Conservation (phyloP, 2,888 invertebrate species). For the Gari tellinella region DNA sequence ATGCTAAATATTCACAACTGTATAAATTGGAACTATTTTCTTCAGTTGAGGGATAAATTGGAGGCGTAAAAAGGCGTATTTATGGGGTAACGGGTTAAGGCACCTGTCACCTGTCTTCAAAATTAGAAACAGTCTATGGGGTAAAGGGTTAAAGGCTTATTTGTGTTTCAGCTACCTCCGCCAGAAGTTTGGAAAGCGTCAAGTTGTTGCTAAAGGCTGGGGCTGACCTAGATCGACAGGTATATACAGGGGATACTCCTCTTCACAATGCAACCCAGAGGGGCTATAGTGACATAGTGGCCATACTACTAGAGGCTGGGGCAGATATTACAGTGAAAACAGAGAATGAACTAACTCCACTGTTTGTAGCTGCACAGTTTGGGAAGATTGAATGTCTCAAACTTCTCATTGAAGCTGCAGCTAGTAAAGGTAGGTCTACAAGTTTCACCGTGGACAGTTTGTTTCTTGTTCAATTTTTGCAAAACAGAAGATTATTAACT, state of each 20-base stretch:
- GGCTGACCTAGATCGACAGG: conserved; percentile 72
- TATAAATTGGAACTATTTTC: too few relatives aligned
- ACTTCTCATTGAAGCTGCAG: conserved; percentile 73
- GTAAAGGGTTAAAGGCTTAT: too few relatives aligned
- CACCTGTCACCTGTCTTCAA: too few relatives aligned
- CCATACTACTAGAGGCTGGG: conserved; percentile 68
- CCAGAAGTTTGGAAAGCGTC: conserved; percentile 68
- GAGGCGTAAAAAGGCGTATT: too few relatives aligned
- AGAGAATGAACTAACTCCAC: conserved; percentile 79
- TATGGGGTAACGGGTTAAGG: too few relatives aligned
- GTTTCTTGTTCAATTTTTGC: too few relatives aligned
- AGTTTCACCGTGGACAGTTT: not conserved
- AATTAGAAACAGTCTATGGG: too few relatives aligned
- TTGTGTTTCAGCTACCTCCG: conserved; percentile 66
- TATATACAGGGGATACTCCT: conserved; percentile 76
- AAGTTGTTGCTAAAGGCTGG: conserved; percentile 70
- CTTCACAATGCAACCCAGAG: conserved; percentile 75
- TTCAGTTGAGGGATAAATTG: too few relatives aligned
- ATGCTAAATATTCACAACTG: too few relatives aligned
- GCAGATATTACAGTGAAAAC: conserved; percentile 70
- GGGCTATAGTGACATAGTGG: conserved; percentile 62
- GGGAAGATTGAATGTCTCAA: conserved; percentile 78
- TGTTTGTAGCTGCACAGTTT: conserved; percentile 82
- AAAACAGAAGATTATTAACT: too few relatives aligned
- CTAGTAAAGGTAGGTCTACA: conserved; percentile 59